Evolutionary conservation across 2,888 invertebrate species (phyloP), one percentile per base, ranked within the genome.

Genomic region (Lacanobia oleracea): DNA sequence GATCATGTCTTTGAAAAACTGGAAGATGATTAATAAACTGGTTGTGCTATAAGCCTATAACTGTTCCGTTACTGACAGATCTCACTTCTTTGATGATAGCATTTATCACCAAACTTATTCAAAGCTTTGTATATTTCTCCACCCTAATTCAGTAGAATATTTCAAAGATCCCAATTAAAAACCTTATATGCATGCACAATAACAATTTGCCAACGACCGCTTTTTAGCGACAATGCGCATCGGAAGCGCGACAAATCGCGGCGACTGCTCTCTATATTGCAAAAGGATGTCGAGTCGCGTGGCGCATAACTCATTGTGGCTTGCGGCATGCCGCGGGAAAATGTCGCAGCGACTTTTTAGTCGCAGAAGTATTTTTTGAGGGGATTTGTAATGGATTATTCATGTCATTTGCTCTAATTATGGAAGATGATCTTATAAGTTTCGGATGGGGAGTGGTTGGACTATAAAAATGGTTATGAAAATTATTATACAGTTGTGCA

Each of bases 161-260:
- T 43, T 45, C 5, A 54, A 33, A 60, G 21, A 45, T n/a, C 21
- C 12, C 37, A 48, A 67, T 73, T 53, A 59, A 50, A 66, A 64
- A 51, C 23, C 9, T 12, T 48, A 3, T 40, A 74, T 48, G 53
- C 76, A 67, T 54, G 18, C 18, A 59, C 48, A 59, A 68, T 75
- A 71, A 81, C 81, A 90, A 91, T 91, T 90, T 88, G 87, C 76
- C 83, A 84, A 77, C 75, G 80, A 78, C 77, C 67, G 75, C 73
- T 79, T 86, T 85, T 87, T 87, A 77, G 72, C 64, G 77, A 90
- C 88, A 89, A 87, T 79, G 82, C 69, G 62, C 45, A 66, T 82
- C 92, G 92, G 92, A 92, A 90, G 93, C 94, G 93, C 90, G 83
- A 89, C 95, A 90, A 95, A 96, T 95, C 91, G 93, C 86, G 86